phyloP scores from a whole-genome alignment of 1,140 invertebrate genomes.

The Pinna nobilis region DNA sequence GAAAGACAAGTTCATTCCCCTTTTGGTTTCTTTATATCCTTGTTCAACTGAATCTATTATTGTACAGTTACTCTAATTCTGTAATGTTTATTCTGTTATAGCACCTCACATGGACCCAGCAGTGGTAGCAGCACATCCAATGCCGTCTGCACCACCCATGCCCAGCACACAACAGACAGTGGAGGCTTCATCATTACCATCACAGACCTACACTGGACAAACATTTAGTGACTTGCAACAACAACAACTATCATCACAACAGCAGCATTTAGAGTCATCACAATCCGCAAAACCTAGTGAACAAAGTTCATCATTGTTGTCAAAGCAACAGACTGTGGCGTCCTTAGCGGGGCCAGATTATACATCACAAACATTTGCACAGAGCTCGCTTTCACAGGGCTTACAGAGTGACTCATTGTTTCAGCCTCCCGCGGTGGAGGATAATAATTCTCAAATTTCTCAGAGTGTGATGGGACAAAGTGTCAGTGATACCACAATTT shows the following conservation, averaged over 20 bases:
- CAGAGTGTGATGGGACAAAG: slow-evolving; percentile 43
- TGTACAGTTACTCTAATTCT: no score
- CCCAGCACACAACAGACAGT: slow-evolving; percentile 12
- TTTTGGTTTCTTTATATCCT: no score
- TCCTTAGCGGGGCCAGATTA: slow-evolving; percentile 25
- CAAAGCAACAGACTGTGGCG: slow-evolving; percentile 33
- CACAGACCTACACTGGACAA: slow-evolving; percentile 29
- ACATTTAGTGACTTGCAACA: slow-evolving; percentile 34
- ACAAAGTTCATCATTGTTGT: slow-evolving; percentile 24
- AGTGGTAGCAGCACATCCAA: slow-evolving; percentile 72
- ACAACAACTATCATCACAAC: no score
- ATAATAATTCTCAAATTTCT: slow-evolving; percentile 32
- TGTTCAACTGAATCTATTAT: no score
- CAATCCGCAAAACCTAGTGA: slow-evolving; percentile 27
- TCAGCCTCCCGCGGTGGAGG: slow-evolving; percentile 33
- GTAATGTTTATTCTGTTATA: slow-evolving; percentile 43
- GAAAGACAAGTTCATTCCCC: no score
- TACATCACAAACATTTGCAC: slow-evolving; percentile 46
- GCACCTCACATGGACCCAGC: slow-evolving; percentile 75
- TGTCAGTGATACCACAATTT: slow-evolving; percentile 49
- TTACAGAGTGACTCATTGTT: slow-evolving; percentile 57
- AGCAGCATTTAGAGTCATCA: slow-evolving; percentile 7
- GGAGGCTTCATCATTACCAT: slow-evolving; percentile 16
- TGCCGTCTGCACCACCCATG: slow-evolving; percentile 49
- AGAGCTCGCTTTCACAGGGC: slow-evolving; percentile 41